A percentile compares a stretch with the other conserved stretches of the same genome.
phyloP scores from a whole-genome alignment of 2,113 vertebrate species.

The Gallinago media region DNA sequence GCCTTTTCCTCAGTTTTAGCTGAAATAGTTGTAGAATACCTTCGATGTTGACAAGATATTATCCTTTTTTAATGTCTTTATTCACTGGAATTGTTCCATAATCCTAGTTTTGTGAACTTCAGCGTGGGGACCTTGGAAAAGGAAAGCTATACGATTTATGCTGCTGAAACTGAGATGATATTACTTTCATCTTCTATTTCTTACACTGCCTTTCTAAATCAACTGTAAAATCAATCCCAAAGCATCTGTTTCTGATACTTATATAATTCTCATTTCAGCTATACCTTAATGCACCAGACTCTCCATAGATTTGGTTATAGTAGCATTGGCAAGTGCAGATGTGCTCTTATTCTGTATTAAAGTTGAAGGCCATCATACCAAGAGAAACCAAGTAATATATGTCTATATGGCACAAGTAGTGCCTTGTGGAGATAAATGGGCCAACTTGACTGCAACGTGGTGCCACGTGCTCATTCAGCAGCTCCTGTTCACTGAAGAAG shows the following conservation, averaged over 20 bases:
- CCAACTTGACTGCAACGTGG: fast-evolving
- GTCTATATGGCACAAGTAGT: background rate
- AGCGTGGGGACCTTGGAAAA: background rate
- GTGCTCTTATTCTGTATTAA: background rate
- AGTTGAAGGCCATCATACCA: background rate
- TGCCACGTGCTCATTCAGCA: background rate
- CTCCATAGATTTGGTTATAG: background rate
- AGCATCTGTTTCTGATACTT: background rate
- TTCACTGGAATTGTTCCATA: background rate
- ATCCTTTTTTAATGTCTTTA: background rate
- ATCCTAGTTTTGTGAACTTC: background rate
- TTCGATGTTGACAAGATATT: background rate
- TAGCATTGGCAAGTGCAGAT: background rate
- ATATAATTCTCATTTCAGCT: background rate
- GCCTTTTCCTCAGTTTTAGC: background rate
- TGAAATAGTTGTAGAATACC: background rate
- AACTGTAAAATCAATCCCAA: background rate
- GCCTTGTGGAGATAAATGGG: background rate
- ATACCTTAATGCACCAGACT: background rate
- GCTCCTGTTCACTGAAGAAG: background rate
- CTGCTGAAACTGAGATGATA: background rate
- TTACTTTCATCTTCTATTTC: background rate
- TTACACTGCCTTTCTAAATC: background rate
- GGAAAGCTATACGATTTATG: background rate
- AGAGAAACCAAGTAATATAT: background rate